A percentile compares a stretch with the other conserved stretches of the same genome.
phyloP scores from a whole-genome alignment of 2,797 vertebrate species.

The Peromyscus aztecus region DNA sequence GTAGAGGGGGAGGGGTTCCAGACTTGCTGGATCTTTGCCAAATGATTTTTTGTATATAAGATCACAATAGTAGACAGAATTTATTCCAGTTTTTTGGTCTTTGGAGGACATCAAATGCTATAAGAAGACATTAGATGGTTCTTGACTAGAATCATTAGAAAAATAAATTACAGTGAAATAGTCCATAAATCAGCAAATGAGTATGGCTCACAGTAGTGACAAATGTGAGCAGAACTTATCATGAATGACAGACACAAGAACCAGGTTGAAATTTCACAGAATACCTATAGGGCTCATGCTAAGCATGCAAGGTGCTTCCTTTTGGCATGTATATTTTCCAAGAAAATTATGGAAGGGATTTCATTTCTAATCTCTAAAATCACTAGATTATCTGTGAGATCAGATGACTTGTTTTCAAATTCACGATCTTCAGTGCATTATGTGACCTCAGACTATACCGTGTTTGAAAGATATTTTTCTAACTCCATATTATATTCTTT shows the following conservation, averaged over 20 bases:
- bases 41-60: background rate
- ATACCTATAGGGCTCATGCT: accelerated
- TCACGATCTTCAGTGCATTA: background rate
- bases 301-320: background rate
- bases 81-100: slow-evolving; percentile 81
- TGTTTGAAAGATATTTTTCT: background rate
- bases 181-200: slow-evolving; percentile 87
- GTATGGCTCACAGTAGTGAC: slow-evolving; percentile 80
- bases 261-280: background rate
- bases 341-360: accelerated
- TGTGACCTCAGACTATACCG: background rate
- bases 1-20: background rate
- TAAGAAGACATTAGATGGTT: slow-evolving; percentile 84
- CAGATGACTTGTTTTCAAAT: background rate
- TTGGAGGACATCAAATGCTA: slow-evolving; percentile 84
- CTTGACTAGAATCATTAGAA: slow-evolving; percentile 87
- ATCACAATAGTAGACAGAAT: slow-evolving; percentile 61
- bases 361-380: background rate
- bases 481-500: background rate
- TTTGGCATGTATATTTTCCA: accelerated
- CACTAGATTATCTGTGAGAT: background rate
- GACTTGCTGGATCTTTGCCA: background rate
- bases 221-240: slow-evolving; percentile 76
- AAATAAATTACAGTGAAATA: slow-evolving; percentile 85
- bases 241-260: slow-evolving; percentile 38